Conservation (phyloP, 2,888 invertebrate species). For the Steinernema hermaphroditum region DNA sequence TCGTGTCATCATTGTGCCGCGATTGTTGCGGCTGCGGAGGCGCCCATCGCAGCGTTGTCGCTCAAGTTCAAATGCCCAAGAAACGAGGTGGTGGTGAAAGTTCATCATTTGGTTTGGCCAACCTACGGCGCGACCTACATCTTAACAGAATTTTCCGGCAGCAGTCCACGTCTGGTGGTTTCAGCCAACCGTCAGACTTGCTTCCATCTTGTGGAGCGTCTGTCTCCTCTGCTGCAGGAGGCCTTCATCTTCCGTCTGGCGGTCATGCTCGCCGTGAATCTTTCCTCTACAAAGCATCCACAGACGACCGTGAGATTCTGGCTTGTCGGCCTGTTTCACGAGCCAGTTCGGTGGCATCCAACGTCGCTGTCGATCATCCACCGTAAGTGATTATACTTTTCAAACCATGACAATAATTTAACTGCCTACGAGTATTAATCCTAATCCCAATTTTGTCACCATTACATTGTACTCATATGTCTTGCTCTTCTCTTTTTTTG, state of each 20-base stretch:
- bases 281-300: conserved; percentile 43
- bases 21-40: conserved; percentile 27
- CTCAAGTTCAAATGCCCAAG: conserved; percentile 22
- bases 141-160: conserved; percentile 19
- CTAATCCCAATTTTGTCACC: neutral
- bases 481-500: no score
- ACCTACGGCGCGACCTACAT: conserved; percentile 18
- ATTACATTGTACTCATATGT: neutral
- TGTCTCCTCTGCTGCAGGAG: neutral
- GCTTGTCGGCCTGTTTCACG: conserved; percentile 46
- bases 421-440: neutral
- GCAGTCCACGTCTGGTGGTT: conserved; percentile 26
- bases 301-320: conserved; percentile 40
- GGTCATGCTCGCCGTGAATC: conserved; percentile 47
- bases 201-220: conserved; percentile 16
- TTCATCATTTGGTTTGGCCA: conserved; percentile 2
- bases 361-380: conserved; percentile 38
- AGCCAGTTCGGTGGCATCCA: conserved; percentile 48
- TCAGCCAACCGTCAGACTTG: conserved; percentile 20
- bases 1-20: conserved; percentile 29
- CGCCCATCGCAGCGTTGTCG: conserved; percentile 12
- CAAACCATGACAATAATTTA: conserved; percentile 3
- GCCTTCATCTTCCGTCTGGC: conserved; percentile 17
- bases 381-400: conserved; percentile 38
- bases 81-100: neutral